phyloP scores from a whole-genome alignment of 1,140 invertebrate genomes.

The silkworm (Bombyx mori) region DNA sequence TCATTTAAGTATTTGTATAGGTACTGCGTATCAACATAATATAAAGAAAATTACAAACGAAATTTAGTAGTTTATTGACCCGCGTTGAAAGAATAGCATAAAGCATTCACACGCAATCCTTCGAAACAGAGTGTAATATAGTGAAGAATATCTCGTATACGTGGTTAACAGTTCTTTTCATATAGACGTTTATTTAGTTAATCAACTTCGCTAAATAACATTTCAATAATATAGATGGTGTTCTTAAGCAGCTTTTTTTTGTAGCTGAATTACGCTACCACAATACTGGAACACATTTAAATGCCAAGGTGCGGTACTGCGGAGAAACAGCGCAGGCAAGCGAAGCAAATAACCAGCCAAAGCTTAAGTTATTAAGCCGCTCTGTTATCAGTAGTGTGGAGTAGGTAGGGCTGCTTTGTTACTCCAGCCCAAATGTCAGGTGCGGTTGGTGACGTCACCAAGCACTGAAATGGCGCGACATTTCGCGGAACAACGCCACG shows the following conservation, averaged over 20 bases:
- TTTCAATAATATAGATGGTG: too few relatives aligned
- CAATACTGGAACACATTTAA: slow-evolving; percentile 14
- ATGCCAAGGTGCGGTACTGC: slow-evolving; percentile 50
- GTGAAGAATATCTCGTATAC: too few relatives aligned
- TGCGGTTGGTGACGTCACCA: slow-evolving; percentile 56
- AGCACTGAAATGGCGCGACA: slow-evolving; percentile 57
- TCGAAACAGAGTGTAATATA: too few relatives aligned
- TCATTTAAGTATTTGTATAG: too few relatives aligned
- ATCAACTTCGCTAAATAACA: too few relatives aligned
- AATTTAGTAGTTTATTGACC: slow-evolving; percentile 21
- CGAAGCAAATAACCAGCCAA: slow-evolving; percentile 46
- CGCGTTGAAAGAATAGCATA: slow-evolving; percentile 15
- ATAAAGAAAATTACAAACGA: too few relatives aligned
- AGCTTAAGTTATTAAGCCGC: slow-evolving; percentile 43
- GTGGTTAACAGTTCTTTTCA: too few relatives aligned
- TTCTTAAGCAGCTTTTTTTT: too few relatives aligned
- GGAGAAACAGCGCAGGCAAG: slow-evolving; percentile 30
- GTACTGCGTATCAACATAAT: too few relatives aligned
- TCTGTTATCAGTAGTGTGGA: slow-evolving; percentile 45
- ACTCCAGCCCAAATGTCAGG: slow-evolving; percentile 61
- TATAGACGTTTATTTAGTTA: too few relatives aligned
- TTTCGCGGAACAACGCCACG: slow-evolving; percentile 51
- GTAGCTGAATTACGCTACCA: too few relatives aligned
- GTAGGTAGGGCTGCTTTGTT: slow-evolving; percentile 60
- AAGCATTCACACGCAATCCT: slow-evolving; percentile 19